Conservation (phyloP, 2,888 invertebrate species). For the Plagiodera versicolora region DNA sequence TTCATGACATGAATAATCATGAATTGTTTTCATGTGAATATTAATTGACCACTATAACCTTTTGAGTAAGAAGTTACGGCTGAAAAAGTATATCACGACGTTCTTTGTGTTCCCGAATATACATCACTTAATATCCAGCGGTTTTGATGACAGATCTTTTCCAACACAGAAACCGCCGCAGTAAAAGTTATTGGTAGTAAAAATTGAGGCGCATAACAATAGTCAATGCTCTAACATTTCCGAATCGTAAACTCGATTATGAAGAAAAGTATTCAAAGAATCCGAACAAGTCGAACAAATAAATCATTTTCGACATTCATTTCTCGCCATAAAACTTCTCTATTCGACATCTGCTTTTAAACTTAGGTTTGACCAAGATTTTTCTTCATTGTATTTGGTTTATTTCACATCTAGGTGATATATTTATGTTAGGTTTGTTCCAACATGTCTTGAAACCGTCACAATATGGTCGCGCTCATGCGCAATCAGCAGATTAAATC, state of each 20-base stretch:
- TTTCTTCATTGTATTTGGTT: too few relatives aligned
- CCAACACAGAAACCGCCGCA: neutral
- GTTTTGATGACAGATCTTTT: slow-evolving; percentile 13
- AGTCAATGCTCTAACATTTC: slow-evolving; percentile 1
- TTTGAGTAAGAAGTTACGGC: neutral
- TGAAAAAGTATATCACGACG: neutral
- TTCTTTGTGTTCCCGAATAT: neutral
- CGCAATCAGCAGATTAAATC: too few relatives aligned
- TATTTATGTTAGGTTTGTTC: too few relatives aligned
- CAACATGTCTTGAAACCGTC: too few relatives aligned
- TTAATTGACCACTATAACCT: too few relatives aligned
- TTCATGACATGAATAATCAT: too few relatives aligned
- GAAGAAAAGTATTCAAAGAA: neutral
- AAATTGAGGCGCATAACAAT: neutral
- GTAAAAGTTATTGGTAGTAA: slow-evolving; percentile 1
- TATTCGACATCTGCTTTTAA: neutral
- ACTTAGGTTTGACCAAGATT: too few relatives aligned
- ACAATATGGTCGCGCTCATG: too few relatives aligned
- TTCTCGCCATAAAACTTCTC: neutral
- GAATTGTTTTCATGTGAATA: too few relatives aligned
- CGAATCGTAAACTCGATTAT: neutral
- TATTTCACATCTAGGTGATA: too few relatives aligned
- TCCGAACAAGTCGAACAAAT: neutral
- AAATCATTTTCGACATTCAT: neutral
- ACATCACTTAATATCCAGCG: slow-evolving; percentile 10